Conservation (phyloP, 2,888 invertebrate species). For the Anthoptus insignis region DNA sequence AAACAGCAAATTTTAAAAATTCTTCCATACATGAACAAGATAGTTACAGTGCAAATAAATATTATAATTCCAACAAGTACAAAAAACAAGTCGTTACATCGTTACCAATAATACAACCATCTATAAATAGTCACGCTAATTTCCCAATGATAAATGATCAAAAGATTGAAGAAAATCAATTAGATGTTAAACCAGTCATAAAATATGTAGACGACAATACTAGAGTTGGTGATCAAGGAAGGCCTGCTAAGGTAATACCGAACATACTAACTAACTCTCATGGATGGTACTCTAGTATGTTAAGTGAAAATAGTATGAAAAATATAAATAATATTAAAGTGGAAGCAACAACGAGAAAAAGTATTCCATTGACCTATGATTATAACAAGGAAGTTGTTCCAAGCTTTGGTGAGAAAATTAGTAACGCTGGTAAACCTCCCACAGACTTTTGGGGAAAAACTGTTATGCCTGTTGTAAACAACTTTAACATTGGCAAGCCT, state of each 20-base stretch:
- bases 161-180: conserved; percentile 40
- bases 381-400: conserved; percentile 64
- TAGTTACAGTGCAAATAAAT: neutral
- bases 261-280: conserved; percentile 79
- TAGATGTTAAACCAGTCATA: conserved; percentile 59
- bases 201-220: conserved; percentile 61
- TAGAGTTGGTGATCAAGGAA: conserved; percentile 60
- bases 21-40: conserved; percentile 11
- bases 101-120: conserved; percentile 55
- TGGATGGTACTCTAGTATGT: conserved; percentile 78
- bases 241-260: conserved; percentile 72
- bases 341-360: conserved; percentile 75
- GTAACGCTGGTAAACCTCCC: conserved; percentile 75
- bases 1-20: conserved; percentile 50
- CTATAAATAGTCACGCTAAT: conserved; percentile 80
- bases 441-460: conserved; percentile 67
- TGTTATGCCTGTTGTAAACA: conserved; percentile 53
- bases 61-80: conserved; percentile 1
- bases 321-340: conserved; percentile 71
- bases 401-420: conserved; percentile 75
- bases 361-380: conserved; percentile 74
- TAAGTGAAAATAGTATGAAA: conserved; percentile 64
- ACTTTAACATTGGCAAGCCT: conserved; percentile 72
- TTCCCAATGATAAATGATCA: conserved; percentile 79
- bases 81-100: conserved; percentile 21